Base-by-base conservation (phyloP, 2,113 vertebrate species). In the Orthochromis indermauri region DNA sequence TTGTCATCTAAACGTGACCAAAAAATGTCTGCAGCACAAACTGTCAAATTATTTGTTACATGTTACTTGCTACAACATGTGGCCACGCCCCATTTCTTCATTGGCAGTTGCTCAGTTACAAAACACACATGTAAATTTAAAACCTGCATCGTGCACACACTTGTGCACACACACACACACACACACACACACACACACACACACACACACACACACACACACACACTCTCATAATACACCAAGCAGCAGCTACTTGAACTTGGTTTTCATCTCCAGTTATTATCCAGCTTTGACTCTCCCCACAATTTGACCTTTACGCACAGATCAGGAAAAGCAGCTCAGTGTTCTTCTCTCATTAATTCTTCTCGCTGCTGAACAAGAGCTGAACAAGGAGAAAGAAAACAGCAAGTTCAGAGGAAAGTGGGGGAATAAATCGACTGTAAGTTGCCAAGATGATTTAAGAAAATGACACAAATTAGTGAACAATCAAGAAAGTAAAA, bases 281-380 rank as follows among this genome's bases (percentile, higher is more conserved):
- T 66, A 37, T 66, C 61, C 61, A 37, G 31, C 61, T 35, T 37
- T 66, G 33, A 66, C 19, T 73, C 5, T 73, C 13, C 21, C 8
- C 68, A 47, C 40, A 47, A 3, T 45, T 26, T 47, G 68, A 47
- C 68, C 40, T 73, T 73, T 73, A 10, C 4, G 5, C 68, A 47
- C 68, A 73, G 68, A 73, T 73, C 68, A 28, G 68, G 14, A 73
- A 73, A 73, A 73, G 40, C 21, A 45, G 68, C 40, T 73, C 68
- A 0, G 13, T 73, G 8, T 73, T 45, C 37, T 45, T 26, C 68
- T 17, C 14, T 73, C 40, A 47, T 28, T 73, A 73, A 73, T 47
- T 73, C 68, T 73, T 73, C 40, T 45, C 9, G 2, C 21, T 47
- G 40, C 21, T 47, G 68, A 73, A 45, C 40, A 45, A 73, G 13